Conservation (phyloP, 2,113 vertebrate species). For the Caloenas nicobarica region DNA sequence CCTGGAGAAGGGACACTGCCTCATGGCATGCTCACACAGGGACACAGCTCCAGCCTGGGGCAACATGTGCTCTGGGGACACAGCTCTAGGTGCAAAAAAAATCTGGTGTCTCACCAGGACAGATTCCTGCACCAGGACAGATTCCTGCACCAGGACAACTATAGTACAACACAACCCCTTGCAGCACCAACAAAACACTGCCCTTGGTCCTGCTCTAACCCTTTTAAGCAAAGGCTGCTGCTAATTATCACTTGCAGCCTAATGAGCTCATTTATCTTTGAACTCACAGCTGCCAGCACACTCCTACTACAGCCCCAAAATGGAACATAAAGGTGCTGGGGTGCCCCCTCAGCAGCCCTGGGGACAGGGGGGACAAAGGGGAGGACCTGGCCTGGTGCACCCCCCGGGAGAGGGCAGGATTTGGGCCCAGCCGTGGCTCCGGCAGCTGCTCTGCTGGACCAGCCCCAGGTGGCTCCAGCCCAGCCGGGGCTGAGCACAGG, state of each 20-base stretch:
- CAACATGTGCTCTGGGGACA: no score
- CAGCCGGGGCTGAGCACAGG: not conserved
- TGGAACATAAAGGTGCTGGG: not conserved
- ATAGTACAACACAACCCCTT: not conserved
- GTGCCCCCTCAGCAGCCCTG: not conserved
- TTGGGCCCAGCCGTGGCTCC: not conserved
- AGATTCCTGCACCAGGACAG: no score
- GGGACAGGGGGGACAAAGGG: no score
- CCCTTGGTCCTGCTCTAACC: not conserved
- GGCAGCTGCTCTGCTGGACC: not conserved
- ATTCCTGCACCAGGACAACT: not conserved
- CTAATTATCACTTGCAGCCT: not conserved
- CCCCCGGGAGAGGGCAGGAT: not conserved
- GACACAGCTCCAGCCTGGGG: fast-evolving
- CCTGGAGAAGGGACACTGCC: not conserved
- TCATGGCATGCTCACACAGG: not conserved
- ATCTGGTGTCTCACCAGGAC: not conserved
- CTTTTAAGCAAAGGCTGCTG: not conserved
- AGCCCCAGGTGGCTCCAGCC: not conserved
- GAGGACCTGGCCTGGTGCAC: not conserved
- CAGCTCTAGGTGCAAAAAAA: not conserved
- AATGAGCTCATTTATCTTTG: not conserved
- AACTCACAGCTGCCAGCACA: not conserved
- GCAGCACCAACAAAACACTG: fast-evolving
- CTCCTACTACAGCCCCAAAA: not conserved